These are phyloP conservation scores for Eunapius fragilis DNA, from an alignment of 37 sponge, comb jelly and placozoan species.

Conservation along the genomic window DNA sequence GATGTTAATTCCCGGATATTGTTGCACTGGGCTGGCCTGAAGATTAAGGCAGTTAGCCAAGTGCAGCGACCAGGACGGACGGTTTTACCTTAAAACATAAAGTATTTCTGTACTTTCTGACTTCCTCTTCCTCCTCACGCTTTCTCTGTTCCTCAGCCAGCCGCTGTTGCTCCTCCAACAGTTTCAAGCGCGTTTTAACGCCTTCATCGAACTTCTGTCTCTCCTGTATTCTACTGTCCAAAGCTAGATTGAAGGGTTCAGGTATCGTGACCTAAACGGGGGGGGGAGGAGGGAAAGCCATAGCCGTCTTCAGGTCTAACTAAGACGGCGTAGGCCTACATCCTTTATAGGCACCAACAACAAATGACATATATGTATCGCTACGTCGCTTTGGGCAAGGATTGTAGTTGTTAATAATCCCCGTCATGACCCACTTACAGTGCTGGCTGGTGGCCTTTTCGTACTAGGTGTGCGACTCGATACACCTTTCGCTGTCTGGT, in stretches of 20 bases:
- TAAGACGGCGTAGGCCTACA: too few relatives aligned
- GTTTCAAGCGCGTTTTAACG: background rate
- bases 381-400: too few relatives aligned
- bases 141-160: background rate
- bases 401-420: too few relatives aligned
- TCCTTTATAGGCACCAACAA: too few relatives aligned
- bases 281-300: background rate
- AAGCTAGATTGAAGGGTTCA: background rate
- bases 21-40: background rate
- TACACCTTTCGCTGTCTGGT: background rate
- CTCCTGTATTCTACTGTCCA: background rate
- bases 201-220: background rate
- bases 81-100: background rate
- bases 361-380: too few relatives aligned
- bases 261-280: background rate
- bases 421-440: background rate
- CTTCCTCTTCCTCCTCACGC: background rate
- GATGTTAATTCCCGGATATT: background rate
- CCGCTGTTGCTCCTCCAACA: background rate
- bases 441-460: background rate
- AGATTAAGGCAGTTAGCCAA: background rate
- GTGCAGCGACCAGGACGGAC: background rate
- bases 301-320: background rate
- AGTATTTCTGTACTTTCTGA: background rate
- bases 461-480: background rate